A percentile compares a stretch with the other conserved stretches of the same genome.
These are phyloP conservation scores for Sycophila texana DNA, from an alignment of 2,888 invertebrate species.

Conservation along the genomic window DNA sequence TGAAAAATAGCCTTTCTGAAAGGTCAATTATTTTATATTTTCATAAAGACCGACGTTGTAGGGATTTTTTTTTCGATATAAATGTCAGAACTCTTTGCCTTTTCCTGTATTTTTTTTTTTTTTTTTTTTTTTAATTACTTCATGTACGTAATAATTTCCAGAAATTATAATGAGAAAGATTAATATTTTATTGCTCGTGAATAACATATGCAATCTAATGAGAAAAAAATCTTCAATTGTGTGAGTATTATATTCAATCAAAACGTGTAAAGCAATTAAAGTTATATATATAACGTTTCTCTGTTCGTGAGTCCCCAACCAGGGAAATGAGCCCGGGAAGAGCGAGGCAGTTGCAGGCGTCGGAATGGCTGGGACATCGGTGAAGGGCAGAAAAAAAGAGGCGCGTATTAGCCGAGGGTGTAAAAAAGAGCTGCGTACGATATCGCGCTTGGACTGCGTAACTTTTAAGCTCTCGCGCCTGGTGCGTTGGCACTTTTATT, in stretches of 20 bases:
- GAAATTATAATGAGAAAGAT: not conserved
- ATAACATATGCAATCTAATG: too few relatives aligned
- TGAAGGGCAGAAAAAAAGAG: constrained; percentile 3
- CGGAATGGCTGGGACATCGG: not conserved
- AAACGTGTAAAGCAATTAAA: not conserved
- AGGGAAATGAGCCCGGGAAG: constrained; percentile 29
- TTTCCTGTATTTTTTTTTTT: too few relatives aligned
- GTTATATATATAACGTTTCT: not conserved
- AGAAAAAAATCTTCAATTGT: too few relatives aligned
- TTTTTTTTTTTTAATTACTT: too few relatives aligned
- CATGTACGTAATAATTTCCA: too few relatives aligned
- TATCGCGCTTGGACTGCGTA: constrained; percentile 55
- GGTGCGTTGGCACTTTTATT: constrained; percentile 62
- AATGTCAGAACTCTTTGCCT: not conserved
- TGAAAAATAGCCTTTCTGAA: too few relatives aligned
- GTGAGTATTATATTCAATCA: too few relatives aligned
- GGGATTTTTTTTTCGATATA: not conserved
- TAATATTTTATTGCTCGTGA: not conserved
- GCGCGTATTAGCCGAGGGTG: constrained; percentile 26
- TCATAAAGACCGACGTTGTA: too few relatives aligned
- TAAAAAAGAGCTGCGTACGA: constrained; percentile 56
- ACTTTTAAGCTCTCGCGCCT: constrained; percentile 60
- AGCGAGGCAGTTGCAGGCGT: not conserved
- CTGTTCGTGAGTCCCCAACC: not conserved
- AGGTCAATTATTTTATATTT: not conserved